These are phyloP conservation scores for Balanococcus diminutus DNA, from an alignment of 2,888 invertebrate species.

Conservation along the genomic window DNA sequence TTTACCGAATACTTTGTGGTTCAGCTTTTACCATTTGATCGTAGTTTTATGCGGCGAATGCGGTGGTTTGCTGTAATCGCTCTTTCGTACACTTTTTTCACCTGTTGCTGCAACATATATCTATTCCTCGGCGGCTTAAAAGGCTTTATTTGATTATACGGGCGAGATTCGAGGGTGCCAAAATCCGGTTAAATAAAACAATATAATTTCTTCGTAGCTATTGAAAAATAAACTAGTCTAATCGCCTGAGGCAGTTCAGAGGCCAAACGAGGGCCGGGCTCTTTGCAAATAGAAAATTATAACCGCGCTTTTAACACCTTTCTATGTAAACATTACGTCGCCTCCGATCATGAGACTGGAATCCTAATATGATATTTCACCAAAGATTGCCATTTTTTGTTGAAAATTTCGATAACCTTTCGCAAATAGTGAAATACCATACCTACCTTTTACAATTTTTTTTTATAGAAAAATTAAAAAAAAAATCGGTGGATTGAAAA, in stretches of 20 bases:
- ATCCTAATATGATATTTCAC: neutral
- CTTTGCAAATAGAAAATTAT: conserved; percentile 7
- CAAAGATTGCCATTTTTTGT: neutral
- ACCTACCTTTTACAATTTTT: too few species aligned
- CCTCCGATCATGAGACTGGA: neutral
- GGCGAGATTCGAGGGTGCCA: conserved; percentile 3
- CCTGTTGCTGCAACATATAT: neutral
- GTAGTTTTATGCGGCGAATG: neutral
- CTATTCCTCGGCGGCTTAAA: neutral
- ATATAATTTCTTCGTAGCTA: neutral
- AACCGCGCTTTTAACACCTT: conserved; percentile 19
- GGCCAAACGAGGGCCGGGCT: neutral
- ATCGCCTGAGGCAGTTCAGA: neutral
- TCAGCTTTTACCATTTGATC: neutral
- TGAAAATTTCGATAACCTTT: neutral
- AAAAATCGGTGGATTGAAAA: neutral
- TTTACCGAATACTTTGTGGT: conserved; percentile 2
- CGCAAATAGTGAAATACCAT: too few species aligned
- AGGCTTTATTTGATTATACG: neutral
- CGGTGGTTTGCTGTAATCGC: neutral
- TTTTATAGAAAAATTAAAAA: neutral
- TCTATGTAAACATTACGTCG: neutral
- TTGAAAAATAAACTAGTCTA: neutral
- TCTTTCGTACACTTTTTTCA: neutral
- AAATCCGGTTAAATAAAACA: conserved; percentile 5